Conservation (phyloP, 2,113 vertebrate species). For the Penelope pileata region DNA sequence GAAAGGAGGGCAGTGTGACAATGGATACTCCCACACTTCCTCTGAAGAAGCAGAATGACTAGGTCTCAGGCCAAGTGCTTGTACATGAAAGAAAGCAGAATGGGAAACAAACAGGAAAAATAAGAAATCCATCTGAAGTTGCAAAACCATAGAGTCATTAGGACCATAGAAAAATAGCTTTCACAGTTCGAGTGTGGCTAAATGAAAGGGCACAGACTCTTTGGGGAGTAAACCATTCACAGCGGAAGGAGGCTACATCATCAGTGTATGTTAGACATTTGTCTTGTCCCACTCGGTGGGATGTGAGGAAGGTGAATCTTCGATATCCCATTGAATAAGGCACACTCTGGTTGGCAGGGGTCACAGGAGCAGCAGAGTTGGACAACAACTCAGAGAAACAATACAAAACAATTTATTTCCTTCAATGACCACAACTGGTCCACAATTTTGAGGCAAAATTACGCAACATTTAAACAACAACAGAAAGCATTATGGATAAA, state of each 20-base stretch:
- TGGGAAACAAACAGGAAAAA: background rate
- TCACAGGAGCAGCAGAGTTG: too few relatives aligned
- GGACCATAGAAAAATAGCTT: background rate
- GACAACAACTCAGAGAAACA: too few relatives aligned
- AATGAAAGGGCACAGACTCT: background rate
- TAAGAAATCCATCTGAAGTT: background rate
- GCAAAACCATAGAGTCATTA: background rate
- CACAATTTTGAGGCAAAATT: too few relatives aligned
- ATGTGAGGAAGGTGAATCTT: too few relatives aligned
- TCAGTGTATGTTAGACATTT: background rate
- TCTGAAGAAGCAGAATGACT: background rate
- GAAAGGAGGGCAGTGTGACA: background rate
- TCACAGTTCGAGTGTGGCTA: background rate
- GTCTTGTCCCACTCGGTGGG: too few relatives aligned
- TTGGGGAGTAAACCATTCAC: background rate
- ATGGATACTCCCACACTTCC: background rate
- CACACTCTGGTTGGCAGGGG: too few relatives aligned
- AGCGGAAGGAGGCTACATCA: background rate
- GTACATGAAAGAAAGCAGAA: background rate
- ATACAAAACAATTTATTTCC: too few relatives aligned
- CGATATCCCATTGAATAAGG: too few relatives aligned
- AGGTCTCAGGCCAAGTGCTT: background rate
- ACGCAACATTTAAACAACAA: too few relatives aligned
- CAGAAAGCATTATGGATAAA: too few relatives aligned
- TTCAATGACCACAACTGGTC: too few relatives aligned